Evolutionary conservation across 2,113 vertebrate genomes (phyloP).

Genomic region (Zapornia atra): DNA sequence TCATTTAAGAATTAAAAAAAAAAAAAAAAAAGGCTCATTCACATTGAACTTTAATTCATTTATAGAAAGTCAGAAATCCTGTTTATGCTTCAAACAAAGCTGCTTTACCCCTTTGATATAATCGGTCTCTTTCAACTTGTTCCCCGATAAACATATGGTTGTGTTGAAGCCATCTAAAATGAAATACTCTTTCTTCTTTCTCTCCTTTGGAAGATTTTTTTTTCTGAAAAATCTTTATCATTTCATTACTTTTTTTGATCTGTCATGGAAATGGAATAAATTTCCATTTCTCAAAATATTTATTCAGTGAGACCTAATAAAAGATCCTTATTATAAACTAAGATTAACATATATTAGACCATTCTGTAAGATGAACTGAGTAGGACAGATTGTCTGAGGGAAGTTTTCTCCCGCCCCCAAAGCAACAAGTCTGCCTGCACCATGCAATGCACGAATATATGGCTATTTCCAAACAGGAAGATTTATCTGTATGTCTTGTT

Average conservation of each 20-base stretch:
- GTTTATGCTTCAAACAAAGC: neutral
- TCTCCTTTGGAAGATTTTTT: neutral
- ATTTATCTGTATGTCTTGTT: neutral
- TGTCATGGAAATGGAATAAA: neutral
- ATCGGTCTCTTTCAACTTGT: neutral
- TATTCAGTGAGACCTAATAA: neutral
- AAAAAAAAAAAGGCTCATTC: neutral
- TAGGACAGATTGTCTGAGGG: neutral
- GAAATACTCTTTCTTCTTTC: neutral
- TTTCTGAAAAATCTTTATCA: neutral
- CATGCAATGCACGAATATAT: neutral
- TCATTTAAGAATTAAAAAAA: neutral
- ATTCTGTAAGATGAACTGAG: neutral
- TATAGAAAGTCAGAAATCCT: neutral
- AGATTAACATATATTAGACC: neutral
- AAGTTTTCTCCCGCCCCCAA: neutral
- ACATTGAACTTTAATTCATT: conserved; percentile 2
- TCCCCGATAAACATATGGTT: neutral
- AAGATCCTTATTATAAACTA: neutral
- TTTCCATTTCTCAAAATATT: neutral
- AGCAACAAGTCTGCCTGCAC: neutral
- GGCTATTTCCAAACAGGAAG: neutral
- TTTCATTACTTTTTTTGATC: neutral
- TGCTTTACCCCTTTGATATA: neutral
- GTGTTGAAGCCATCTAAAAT: neutral